phyloP scores from a whole-genome alignment of 2,113 vertebrate genomes.

The Petrocephalus microphthalmus region DNA sequence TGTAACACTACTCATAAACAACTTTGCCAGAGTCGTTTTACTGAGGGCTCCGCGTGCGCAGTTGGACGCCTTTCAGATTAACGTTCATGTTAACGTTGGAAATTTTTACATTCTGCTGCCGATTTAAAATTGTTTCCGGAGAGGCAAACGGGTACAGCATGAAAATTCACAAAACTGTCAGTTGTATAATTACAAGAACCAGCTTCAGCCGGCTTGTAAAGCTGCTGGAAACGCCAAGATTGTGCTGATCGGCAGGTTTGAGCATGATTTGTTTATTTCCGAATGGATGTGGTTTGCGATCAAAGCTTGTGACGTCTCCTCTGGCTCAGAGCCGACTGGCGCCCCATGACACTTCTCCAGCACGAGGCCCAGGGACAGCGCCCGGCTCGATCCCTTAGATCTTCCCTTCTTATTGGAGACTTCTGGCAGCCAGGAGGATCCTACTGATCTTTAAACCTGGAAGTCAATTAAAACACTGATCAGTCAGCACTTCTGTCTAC shows the following conservation, averaged over 20 bases:
- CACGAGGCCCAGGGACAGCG: slow-evolving; percentile 14
- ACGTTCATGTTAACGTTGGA: neutral
- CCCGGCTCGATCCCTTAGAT: slow-evolving; percentile 20
- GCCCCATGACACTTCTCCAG: slow-evolving; percentile 12
- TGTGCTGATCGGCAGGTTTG: slow-evolving; percentile 13
- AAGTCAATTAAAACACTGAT: slow-evolving; percentile 27
- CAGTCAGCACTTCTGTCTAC: slow-evolving; percentile 29
- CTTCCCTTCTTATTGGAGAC: slow-evolving; percentile 10
- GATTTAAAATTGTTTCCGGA: neutral
- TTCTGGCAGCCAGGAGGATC: slow-evolving; percentile 24
- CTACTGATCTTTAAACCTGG: slow-evolving; percentile 28
- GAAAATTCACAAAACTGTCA: neutral
- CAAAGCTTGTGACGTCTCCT: slow-evolving; percentile 1
- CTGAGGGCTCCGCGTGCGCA: too few relatives aligned
- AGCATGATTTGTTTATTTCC: slow-evolving; percentile 13
- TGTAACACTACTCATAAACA: slow-evolving; percentile 1
- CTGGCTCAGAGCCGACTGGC: neutral
- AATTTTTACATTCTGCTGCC: neutral
- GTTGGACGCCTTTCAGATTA: neutral
- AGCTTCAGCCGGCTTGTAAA: neutral
- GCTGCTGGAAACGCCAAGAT: neutral
- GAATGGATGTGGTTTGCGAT: slow-evolving; percentile 15
- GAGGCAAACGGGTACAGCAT: neutral
- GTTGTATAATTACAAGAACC: neutral
- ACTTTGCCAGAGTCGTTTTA: neutral